Base-by-base conservation (phyloP, 1,140 invertebrate species). In the Brachionus plicatilis region DNA sequence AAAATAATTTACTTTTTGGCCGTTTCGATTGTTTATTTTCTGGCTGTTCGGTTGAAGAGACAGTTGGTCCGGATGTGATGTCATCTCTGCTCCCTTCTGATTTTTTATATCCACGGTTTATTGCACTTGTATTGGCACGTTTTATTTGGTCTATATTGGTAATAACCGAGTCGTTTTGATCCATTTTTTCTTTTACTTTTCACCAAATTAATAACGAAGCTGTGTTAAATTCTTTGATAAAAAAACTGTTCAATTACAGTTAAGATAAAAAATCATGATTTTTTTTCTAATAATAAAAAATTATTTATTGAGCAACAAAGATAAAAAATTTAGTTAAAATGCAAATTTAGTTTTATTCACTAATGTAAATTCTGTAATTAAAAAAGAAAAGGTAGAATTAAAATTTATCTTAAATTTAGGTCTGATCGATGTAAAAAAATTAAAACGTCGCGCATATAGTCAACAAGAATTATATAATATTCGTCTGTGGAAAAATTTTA, bases 1-100 rank as follows among this genome's bases (percentile, higher is more conserved):
- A 68, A 29, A 80, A 80, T 1, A 41, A 41, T 7, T 33, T 80
- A 80, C 76, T 80, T 80, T 80, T 80, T 60, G 76, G 76, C 9
- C 45, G 43, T 20, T 80, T 80, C 11, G 76, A 80, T 37, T 45
- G 43, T 20, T 56, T 60, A 65, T 65, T 72, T 72, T 72, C 14
- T 20, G 68, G 68, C 11, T 72, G 68, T 45, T 72, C 68, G 9
- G 76, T 29, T 1, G 43, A 33, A 8, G 24, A 29, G 20, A 24
- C 41, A 53, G n/a, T 80, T 17, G 47, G 47, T 33, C 29, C 41
- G 14, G 50, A 24, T 37, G 50, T 29, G 8, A 80, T 53, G 41
- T 80, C 56, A 80, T 80, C 76, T 56, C 27, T 80, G 45, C 76
- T 80, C 14, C 50, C 50, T 41, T 43, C 37, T 41, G 68, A 37